Evolutionary conservation across 2,797 vertebrate genomes (phyloP), one percentile per base, ranked within the genome.

Genomic region (Falco columbarius): DNA sequence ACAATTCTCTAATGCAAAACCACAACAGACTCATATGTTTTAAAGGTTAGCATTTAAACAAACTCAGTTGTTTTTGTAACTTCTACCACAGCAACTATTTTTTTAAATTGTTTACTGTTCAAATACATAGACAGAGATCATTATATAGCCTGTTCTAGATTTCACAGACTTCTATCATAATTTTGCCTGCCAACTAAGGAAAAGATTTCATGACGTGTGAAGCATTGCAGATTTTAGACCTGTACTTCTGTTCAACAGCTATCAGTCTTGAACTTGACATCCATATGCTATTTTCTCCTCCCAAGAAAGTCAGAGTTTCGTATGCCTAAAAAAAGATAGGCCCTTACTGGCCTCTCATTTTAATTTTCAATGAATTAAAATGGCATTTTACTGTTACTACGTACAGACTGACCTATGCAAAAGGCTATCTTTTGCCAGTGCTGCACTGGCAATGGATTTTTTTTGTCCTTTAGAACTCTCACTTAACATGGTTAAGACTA

Each of bases 231-330:
- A 95, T 96, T 97, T 96, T 92, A 93, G 90, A 91, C 89, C 92
- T 81, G 75, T 34, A 92, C 93, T 96, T 96, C 96, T 96, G 93
- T 75, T 97, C 93, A 95, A 67, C 86, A 96, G 89, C 85, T 86
- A 93, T 82, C 93, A 93, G 93, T 82, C 92, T 90, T 94, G 90
- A 96, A 94, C 93, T 92, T 89, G 89, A 89, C 93, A 95, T 91
- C 93, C 93, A 91, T 95, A 97, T 93, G 95, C 74, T 95, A 97
- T 97, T 96, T 93, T 94, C 92, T 95, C 55, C 51, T 95, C 92
- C 56, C 62, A 89, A 46, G 81, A 95, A 95, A 95, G 84, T 93
- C 90, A 32, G 71, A 94, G 49, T 79, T 88, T 73, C 66, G 68
- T 47, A 77, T 26, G 44, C 16, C 83, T 94, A 84, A 13, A 65